Conservation (phyloP, 1,140 invertebrate species). For the Eubasilissa regina region DNA sequence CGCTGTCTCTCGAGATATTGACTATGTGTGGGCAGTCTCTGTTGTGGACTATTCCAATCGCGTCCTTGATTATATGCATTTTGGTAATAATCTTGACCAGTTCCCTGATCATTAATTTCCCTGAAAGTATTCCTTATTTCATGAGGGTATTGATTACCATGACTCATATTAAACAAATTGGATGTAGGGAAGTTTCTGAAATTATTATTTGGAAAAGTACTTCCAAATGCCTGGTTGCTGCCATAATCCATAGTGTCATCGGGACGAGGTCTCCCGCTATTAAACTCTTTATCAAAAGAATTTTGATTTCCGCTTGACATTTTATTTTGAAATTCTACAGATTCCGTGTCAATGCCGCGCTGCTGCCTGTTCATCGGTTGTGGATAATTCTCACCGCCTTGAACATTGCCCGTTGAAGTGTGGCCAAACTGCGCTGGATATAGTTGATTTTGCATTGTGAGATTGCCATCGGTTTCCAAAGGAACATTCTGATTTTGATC, state of each 20-base stretch:
- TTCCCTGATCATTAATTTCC: background rate
- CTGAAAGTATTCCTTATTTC: background rate
- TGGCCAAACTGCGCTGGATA: too few species aligned
- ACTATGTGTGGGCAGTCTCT: slow-evolving; percentile 20
- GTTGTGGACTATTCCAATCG: background rate
- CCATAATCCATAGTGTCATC: background rate
- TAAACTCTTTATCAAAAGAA: background rate
- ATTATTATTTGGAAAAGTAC: too few species aligned
- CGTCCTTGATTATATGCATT: background rate
- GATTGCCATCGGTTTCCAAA: background rate
- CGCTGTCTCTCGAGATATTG: background rate
- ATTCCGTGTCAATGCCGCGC: background rate
- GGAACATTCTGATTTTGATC: slow-evolving; percentile 13
- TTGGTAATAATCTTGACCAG: background rate
- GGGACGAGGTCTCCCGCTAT: background rate
- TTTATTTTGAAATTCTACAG: background rate
- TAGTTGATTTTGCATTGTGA: background rate
- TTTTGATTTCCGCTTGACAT: background rate
- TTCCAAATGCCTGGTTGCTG: background rate
- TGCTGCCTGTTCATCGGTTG: background rate
- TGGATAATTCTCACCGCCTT: background rate
- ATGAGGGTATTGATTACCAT: background rate
- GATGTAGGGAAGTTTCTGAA: background rate
- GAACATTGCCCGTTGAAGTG: background rate
- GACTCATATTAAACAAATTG: background rate